Percentiles rank a stretch among this genome's conserved stretches.
Conservation (phyloP, 2,888 invertebrate species). For the Magallana nippona region DNA sequence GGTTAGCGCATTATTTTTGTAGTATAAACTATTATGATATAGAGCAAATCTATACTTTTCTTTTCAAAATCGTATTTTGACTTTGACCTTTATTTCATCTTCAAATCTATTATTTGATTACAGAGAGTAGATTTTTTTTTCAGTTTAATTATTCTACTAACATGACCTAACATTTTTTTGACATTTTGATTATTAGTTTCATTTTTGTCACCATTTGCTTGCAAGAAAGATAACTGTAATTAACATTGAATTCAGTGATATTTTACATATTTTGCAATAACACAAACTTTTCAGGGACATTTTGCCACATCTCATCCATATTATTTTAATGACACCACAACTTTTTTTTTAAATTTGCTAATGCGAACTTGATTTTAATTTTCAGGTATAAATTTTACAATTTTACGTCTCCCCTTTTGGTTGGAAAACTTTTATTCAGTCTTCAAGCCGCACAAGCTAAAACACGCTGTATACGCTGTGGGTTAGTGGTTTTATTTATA, state of each 20-base stretch:
- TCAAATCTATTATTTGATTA: too few species aligned
- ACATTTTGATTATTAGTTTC: too few species aligned
- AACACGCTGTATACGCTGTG: constrained; percentile 68
- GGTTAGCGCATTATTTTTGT: too few species aligned
- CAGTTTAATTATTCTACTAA: not conserved
- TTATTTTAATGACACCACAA: not conserved
- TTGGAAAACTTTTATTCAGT: constrained; percentile 70
- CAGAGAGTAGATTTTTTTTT: too few species aligned
- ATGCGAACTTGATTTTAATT: constrained; percentile 11
- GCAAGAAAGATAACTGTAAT: too few species aligned
- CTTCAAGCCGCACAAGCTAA: constrained; percentile 69
- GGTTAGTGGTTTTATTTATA: constrained; percentile 59
- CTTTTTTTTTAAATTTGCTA: not conserved
- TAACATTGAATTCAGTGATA: too few species aligned
- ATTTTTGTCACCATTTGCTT: too few species aligned
- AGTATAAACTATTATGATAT: too few species aligned
- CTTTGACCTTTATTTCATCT: too few species aligned
- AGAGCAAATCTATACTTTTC: too few species aligned
- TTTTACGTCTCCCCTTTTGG: constrained; percentile 70
- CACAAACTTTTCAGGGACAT: not conserved
- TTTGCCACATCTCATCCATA: not conserved
- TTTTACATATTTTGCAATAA: not conserved
- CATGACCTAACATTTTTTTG: not conserved
- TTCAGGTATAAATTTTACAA: constrained; percentile 71
- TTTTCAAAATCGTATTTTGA: too few species aligned